Base-by-base conservation (phyloP, 2,888 invertebrate species). In the Hyposoter didymator region DNA sequence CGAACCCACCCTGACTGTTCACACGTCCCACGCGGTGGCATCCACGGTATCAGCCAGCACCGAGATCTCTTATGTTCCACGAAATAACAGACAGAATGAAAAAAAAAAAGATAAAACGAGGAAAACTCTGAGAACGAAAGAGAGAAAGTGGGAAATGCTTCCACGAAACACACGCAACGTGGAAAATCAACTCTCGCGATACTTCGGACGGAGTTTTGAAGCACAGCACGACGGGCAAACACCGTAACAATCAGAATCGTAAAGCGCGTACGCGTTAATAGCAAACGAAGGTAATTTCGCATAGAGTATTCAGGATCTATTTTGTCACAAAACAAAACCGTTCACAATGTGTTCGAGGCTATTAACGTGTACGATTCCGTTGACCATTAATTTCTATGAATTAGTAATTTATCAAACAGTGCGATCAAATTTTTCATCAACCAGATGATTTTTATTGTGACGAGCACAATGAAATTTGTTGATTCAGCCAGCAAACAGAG, bases 251-350 rank as follows among this genome's bases (percentile, higher is more conserved):
- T 85, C 78, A 85, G 84, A 87, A 87, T 84, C 79, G 73, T 81
- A 87, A 78, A 74, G 83, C 76, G 83, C 83, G 81, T 86, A 86
- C 85, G 85, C 85, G 85, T 78, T 78, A 83, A 86, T 83, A 69
- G 80, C 78, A 76, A 86, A 86, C 80, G 85, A 86, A 86, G 85
- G 83, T 86, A 83, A 86, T 85, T 86, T 78, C 47, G 45, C 59
- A 80, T 32, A 69, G 55, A 49, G n/a, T 62, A n/a, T 66, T 35
- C 39, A 22, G 43, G 47, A 66, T 55, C 55, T 59, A 47, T 62
- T 45, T 8, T 78, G 35, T 59, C 62, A 32, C 52, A 59, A 55
- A 55, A 66, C 6, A 17, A 52, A 28, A 70, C 70, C 35, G 35
- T 59, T 10, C 12, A 5, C 28, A 1, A 12, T 59, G 22, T 28